Evolutionary conservation across 2,113 vertebrate species (phyloP), one percentile per base, ranked within the genome.

Genomic region (Hystrix cristata): DNA sequence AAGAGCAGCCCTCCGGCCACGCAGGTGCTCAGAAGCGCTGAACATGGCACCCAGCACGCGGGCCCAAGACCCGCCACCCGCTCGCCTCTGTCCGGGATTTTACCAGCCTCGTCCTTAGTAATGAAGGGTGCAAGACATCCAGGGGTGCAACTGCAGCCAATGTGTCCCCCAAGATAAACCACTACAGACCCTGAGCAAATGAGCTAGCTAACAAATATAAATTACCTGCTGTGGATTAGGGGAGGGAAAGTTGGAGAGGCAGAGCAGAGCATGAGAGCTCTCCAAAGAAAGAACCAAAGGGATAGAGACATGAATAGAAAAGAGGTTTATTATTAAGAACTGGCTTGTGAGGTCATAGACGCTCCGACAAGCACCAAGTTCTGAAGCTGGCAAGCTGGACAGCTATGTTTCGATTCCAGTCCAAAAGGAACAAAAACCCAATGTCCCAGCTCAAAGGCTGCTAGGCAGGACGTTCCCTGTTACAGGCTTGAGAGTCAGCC

Each of bases 1-100:
- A 64, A 31, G 81, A 87, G 48, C 31, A 62, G 57, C 34, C 7
- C 34, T 19, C 31, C 10, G 18, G 10, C 19, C 1, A 3, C 8
- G 21, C 7, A 60, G 57, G 67, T 19, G 19, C 46, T 74, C 23
- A 5, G 67, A 71, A 91, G 27, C 25, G 8, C 53, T 48, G 27
- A 18, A 5, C 0, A 2, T 8, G 15, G 60, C 16, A 15, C 19
- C 67, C 2, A 51, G 60, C 1, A 1, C 31, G 0, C 5, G 5
- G 43, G 18, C 9, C 25, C 31, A 16, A 87, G 59, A 57, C 43
- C 9, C 34, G 48, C 69, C 38, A 6, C 57, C 48, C 25, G 1
- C 0, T n/a, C 69, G 34, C 43, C 46, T 2, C 3, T 0, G 27
- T 46, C 53, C 1, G 0, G 5, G 23, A 38, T 91, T 91, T 74